A percentile compares a stretch with the other conserved stretches of the same genome.
Evolutionary conservation across 1,140 invertebrate species (phyloP).

Genomic region (Radopholus similis): DNA sequence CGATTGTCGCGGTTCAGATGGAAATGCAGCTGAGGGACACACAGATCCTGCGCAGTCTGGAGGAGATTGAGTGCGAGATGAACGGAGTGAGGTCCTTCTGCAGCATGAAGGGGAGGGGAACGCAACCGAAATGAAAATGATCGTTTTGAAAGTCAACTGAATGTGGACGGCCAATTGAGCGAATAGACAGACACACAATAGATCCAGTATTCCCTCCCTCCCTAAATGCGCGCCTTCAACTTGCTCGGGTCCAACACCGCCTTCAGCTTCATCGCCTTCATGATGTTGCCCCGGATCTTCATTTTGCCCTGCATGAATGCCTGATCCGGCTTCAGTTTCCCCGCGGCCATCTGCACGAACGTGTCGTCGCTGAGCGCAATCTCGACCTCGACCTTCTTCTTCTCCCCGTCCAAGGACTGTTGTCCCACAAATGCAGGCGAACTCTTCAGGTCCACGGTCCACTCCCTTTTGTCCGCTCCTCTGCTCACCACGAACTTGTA

Average conservation of each 20-base stretch:
- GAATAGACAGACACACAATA: background rate
- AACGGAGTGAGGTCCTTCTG: slow-evolving; percentile 18
- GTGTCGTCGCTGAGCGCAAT: slow-evolving; percentile 48
- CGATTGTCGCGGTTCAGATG: slow-evolving; percentile 13
- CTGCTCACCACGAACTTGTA: slow-evolving; percentile 51
- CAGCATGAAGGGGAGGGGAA: too few relatives aligned
- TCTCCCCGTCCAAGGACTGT: background rate
- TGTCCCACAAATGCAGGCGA: slow-evolving; percentile 46
- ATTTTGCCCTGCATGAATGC: slow-evolving; percentile 82
- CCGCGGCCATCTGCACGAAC: slow-evolving; percentile 64
- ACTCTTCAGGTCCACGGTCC: slow-evolving; percentile 52
- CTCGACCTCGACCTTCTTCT: slow-evolving; percentile 47
- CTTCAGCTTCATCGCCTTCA: slow-evolving; percentile 88
- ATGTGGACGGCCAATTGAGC: background rate
- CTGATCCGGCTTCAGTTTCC: slow-evolving; percentile 78
- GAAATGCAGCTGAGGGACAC: slow-evolving; percentile 26
- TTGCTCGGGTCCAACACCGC: slow-evolving; percentile 65
- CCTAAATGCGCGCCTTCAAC: slow-evolving; percentile 50
- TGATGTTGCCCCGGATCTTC: slow-evolving; percentile 60
- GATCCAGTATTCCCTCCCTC: background rate
- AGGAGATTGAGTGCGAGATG: slow-evolving; percentile 28
- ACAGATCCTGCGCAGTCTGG: slow-evolving; percentile 32
- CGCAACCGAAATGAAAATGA: too few relatives aligned
- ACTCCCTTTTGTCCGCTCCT: slow-evolving; percentile 41
- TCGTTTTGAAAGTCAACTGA: too few relatives aligned